phyloP scores from a whole-genome alignment of 2,888 invertebrate genomes.

The Criorhina ranunculi region DNA sequence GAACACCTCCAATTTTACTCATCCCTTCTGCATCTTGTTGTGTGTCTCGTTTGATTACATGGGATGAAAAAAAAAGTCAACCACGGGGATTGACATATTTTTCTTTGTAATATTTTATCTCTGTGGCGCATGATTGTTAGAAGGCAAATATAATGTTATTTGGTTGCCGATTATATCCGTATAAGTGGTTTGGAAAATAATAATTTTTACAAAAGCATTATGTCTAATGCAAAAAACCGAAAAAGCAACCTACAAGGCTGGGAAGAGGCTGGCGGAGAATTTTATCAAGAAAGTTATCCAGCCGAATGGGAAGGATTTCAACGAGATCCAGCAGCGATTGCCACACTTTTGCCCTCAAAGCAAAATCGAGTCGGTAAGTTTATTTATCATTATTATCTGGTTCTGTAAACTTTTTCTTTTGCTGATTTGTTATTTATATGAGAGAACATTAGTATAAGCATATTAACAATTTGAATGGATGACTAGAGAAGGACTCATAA shows the following conservation, averaged over 20 bases:
- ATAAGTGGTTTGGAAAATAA: constrained; percentile 41
- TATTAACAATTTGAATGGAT: too few relatives aligned
- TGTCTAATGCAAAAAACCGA: constrained; percentile 75
- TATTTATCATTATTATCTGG: constrained; percentile 3
- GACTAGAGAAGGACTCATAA: too few relatives aligned
- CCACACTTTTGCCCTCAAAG: constrained; percentile 91
- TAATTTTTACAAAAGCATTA: constrained; percentile 44
- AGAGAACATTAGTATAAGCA: neutral
- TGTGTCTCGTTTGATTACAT: too few relatives aligned
- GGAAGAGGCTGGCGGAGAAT: constrained; percentile 94
- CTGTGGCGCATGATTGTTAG: constrained; percentile 45
- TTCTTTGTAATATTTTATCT: constrained; percentile 26
- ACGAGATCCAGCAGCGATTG: constrained; percentile 90
- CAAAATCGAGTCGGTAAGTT: constrained; percentile 89
- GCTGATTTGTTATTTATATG: neutral
- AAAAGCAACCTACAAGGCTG: constrained; percentile 87
- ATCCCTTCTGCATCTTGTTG: too few relatives aligned
- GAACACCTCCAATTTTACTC: too few relatives aligned
- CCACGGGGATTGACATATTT: constrained; percentile 29
- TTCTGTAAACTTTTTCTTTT: constrained; percentile 1
- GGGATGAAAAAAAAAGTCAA: neutral
- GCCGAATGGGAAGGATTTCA: constrained; percentile 89
- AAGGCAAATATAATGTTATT: constrained; percentile 40
- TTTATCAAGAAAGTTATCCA: constrained; percentile 94
- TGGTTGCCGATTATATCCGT: constrained; percentile 32